Evolutionary conservation across 2,797 vertebrate species (phyloP), one percentile per base, ranked within the genome.

Genomic region (Numenius phaeopus): DNA sequence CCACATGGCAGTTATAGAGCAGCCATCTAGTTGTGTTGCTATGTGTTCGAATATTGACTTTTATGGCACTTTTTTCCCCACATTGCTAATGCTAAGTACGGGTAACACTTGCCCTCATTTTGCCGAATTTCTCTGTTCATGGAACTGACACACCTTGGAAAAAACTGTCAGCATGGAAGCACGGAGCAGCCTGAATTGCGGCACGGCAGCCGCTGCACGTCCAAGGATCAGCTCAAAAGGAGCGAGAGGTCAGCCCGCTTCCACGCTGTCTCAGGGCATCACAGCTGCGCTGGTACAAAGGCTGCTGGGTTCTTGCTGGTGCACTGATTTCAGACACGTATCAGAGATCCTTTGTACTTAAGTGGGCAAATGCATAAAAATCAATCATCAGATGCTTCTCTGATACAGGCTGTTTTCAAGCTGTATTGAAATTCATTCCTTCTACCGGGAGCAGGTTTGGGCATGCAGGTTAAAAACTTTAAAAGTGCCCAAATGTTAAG

Each of bases 21-120:
- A 62, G 11, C 44, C 49, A 7, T 46, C 85, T 87, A 83, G 19
- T 22, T 49, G 15, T 20, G 3, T 22, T 65, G 32, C 26, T 90
- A 2, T 57, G 29, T 87, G 55, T 18, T 54, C 16, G 12, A 77
- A 65, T 87, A 84, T 32, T 50, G 82, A 92, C 58, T 94, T 94
- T 61, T 65, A 47, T 42, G 4, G 10, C 30, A 52, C 2, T 20
- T 81, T 82, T 77, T 39, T 2, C 15, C 29, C 46, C 26, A 23
- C 29, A 44, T 37, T 90, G 49, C 64, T 75, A 93, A 89, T 69
- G 19, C 3, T 84, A 83, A 90, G 32, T 84, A 50, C 0, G 0
- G 13, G 19, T 87, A 73, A 92, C 61, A 52, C 11, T 89, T 94
- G 87, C 57, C 76, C 87, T 94, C 52, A 64, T 93, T 97, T 93